These are phyloP conservation scores for Campylomormyrus numenius DNA, from an alignment of 2,113 vertebrate species.

Conservation along the genomic window DNA sequence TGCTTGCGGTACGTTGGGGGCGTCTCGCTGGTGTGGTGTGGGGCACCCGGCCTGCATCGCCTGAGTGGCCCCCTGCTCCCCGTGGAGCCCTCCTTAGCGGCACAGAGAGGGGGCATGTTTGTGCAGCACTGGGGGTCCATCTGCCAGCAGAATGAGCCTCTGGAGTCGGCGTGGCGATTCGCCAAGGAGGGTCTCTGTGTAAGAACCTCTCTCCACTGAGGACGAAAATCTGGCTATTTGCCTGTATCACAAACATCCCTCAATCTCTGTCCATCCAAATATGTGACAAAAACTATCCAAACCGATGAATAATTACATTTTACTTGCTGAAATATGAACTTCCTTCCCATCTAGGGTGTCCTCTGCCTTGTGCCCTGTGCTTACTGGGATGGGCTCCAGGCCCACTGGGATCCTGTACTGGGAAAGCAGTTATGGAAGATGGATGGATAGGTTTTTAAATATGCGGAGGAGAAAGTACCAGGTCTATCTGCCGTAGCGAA, in stretches of 20 bases:
- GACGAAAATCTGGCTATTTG: not conserved
- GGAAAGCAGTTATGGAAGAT: not conserved
- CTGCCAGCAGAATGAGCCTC: conserved; percentile 51
- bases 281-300: not conserved
- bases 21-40: not conserved
- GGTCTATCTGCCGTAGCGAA: not conserved
- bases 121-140: conserved; percentile 47
- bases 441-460: not conserved
- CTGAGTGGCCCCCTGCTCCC: conserved; percentile 54
- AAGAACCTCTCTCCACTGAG: not conserved
- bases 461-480: not conserved
- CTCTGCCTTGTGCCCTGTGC: not conserved
- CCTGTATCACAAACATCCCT: not conserved
- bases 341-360: not conserved
- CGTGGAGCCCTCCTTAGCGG: conserved; percentile 36
- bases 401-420: not conserved
- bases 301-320: not conserved
- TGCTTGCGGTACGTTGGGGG: not conserved
- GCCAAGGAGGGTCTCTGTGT: conserved; percentile 30
- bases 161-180: not conserved
- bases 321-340: not conserved
- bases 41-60: conserved; percentile 58
- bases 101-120: conserved; percentile 34
- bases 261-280: not conserved
- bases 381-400: not conserved